Evolutionary conservation across 2,113 vertebrate species (phyloP).

Genomic region (Grammomys surdaster): DNA sequence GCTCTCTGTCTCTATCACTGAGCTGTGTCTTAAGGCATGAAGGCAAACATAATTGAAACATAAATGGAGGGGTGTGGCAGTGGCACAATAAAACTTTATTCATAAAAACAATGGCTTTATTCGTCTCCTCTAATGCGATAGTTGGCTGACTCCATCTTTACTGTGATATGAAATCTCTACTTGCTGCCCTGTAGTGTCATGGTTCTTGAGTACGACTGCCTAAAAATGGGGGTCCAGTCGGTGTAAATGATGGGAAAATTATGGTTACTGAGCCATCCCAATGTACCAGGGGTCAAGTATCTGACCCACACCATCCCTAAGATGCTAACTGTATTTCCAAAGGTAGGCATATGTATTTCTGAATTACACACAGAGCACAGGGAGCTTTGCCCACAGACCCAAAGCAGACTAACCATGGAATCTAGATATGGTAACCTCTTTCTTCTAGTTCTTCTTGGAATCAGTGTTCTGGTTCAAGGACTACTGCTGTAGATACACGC

Average conservation of each 20-base stretch:
- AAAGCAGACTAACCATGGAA: not conserved
- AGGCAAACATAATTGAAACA: not conserved
- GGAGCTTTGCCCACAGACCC: not conserved
- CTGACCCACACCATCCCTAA: not conserved
- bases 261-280: not conserved
- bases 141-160: not conserved
- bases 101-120: not conserved
- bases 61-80: not conserved
- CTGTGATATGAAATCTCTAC: not conserved
- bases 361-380: not conserved
- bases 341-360: constrained; percentile 9
- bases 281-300: not conserved
- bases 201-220: not conserved
- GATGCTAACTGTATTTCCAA: not conserved
- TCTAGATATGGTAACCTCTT: not conserved
- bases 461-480: not conserved
- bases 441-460: not conserved
- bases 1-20: not conserved
- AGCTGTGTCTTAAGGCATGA: constrained; percentile 9
- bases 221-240: not conserved
- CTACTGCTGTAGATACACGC: not conserved
- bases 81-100: constrained; percentile 61
- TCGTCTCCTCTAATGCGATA: not conserved
- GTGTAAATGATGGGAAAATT: not conserved
- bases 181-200: not conserved